These are phyloP conservation scores for Tringa solitaria DNA, from an alignment of 2,113 vertebrate species.

Conservation along the genomic window DNA sequence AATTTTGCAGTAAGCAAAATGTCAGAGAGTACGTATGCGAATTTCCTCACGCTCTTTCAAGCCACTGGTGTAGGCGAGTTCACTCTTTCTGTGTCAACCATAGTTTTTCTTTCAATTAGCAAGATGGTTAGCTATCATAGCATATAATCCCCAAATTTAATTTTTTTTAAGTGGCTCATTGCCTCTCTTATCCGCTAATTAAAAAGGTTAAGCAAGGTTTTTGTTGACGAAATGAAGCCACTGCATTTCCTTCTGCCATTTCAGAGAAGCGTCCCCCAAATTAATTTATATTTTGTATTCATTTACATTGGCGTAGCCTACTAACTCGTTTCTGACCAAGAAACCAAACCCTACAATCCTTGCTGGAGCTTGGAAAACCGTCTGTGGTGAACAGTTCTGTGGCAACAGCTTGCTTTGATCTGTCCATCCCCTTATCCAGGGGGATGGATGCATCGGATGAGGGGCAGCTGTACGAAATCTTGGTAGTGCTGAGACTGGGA, in stretches of 20 bases:
- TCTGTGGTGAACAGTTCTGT: neutral
- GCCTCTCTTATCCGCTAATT: neutral
- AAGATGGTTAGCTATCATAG: neutral
- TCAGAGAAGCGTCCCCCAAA: neutral
- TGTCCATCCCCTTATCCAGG: neutral
- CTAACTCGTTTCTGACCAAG: neutral
- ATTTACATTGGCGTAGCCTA: neutral
- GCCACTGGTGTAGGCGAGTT: neutral
- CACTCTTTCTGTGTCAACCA: neutral
- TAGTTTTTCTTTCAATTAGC: neutral
- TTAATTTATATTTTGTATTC: neutral
- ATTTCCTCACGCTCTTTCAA: neutral
- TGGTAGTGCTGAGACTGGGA: fast-evolving
- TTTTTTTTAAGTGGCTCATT: neutral
- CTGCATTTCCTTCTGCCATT: neutral
- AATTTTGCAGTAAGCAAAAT: conserved; percentile 39
- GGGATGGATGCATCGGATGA: too few relatives aligned
- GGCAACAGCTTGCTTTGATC: neutral
- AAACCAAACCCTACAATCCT: neutral
- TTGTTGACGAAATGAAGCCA: neutral
- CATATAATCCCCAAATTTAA: neutral
- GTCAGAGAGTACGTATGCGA: neutral
- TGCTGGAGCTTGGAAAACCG: neutral
- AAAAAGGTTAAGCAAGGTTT: neutral
- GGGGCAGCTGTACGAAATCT: neutral